Percentiles rank a stretch among this genome's conserved stretches.
Evolutionary conservation across 2,797 vertebrate genomes (phyloP).

Genomic region (Gymnodraco acuticeps): DNA sequence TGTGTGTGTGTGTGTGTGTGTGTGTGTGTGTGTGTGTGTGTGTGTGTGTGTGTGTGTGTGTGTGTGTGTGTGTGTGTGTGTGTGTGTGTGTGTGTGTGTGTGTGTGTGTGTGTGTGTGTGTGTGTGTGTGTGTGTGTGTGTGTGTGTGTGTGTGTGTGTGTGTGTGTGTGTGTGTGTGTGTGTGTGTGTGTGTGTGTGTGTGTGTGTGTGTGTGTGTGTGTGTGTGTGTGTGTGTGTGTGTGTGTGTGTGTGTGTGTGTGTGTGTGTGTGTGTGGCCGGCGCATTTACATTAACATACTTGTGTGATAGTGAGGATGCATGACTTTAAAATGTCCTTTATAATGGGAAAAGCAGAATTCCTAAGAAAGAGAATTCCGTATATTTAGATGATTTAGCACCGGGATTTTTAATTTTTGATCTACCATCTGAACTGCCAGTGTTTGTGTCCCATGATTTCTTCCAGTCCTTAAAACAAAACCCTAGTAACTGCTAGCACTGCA

Average conservation of each 20-base stretch:
- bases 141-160: too few relatives aligned
- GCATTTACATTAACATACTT: neutral
- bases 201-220: constrained; percentile 18
- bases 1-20: constrained; percentile 10
- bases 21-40: too few relatives aligned
- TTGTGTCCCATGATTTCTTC: too few relatives aligned
- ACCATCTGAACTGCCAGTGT: too few relatives aligned
- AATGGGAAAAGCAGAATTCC: neutral
- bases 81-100: neutral
- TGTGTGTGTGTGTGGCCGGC: constrained; percentile 6
- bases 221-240: too few relatives aligned
- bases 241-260: too few relatives aligned
- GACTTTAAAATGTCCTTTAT: constrained; percentile 19
- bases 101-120: constrained; percentile 24
- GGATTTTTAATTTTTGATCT: too few relatives aligned
- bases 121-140: neutral
- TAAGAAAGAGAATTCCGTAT: too few relatives aligned
- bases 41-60: neutral
- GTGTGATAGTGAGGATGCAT: neutral
- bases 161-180: too few relatives aligned
- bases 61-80: neutral
- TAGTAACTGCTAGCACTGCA: too few relatives aligned
- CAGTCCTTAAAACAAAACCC: too few relatives aligned
- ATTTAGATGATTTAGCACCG: too few relatives aligned
- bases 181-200: constrained; percentile 25